phyloP scores from a whole-genome alignment of 2,797 vertebrate genomes.

The Numenius phaeopus region DNA sequence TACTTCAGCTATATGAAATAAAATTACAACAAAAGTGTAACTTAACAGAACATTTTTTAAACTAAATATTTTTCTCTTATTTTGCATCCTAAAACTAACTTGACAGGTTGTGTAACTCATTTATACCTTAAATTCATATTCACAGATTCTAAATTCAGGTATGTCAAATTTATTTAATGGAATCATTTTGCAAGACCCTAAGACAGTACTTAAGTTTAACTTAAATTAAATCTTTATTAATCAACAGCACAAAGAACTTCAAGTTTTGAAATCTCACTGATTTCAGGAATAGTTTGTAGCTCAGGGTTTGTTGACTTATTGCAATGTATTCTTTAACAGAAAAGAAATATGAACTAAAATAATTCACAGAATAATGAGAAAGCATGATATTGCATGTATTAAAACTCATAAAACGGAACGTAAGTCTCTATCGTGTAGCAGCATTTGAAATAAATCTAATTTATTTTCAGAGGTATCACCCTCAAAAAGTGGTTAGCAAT shows the following conservation, averaged over 20 bases:
- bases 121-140: neutral
- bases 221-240: neutral
- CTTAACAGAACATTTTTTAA: neutral
- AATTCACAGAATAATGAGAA: neutral
- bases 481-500: neutral
- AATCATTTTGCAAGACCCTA: neutral
- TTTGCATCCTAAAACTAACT: neutral
- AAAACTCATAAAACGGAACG: neutral
- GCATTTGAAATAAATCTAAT: neutral
- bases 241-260: neutral
- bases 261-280: neutral
- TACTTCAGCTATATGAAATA: neutral
- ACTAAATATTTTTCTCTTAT: neutral
- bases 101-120: rapidly evolving
- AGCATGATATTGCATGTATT: neutral
- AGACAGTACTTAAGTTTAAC: neutral
- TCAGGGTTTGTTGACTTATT: neutral
- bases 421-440: neutral
- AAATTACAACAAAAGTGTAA: neutral
- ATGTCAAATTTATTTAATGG: neutral
- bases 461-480: neutral
- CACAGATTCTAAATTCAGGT: neutral
- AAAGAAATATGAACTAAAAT: neutral
- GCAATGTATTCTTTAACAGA: neutral
- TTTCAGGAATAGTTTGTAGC: neutral